Percentiles rank a stretch among this genome's conserved stretches.
Evolutionary conservation across 2,888 invertebrate genomes (phyloP).

Genomic region (Eupelmus urozonus): DNA sequence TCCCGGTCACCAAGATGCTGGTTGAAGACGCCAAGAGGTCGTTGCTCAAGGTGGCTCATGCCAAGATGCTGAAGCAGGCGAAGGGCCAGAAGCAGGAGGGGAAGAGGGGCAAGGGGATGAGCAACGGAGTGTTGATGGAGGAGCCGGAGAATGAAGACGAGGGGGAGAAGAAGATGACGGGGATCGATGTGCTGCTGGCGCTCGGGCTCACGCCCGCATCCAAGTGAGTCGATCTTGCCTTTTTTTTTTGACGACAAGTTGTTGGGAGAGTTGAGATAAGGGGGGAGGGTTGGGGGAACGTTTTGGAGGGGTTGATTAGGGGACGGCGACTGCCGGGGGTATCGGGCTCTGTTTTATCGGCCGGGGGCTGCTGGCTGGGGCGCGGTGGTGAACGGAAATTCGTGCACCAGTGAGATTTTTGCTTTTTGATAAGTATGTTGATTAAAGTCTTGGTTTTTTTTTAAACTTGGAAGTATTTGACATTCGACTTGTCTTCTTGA

Average conservation of each 20-base stretch:
- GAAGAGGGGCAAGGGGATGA: not conserved
- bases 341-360: constrained; percentile 31
- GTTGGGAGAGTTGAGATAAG: too few relatives aligned
- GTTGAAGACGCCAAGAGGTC: constrained; percentile 73
- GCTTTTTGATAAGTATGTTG: too few relatives aligned
- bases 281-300: not conserved
- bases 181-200: constrained; percentile 79
- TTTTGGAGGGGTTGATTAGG: not conserved
- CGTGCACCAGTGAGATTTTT: too few relatives aligned
- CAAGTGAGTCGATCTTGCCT: constrained; percentile 69
- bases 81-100: not conserved
- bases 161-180: constrained; percentile 61
- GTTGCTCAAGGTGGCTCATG: constrained; percentile 72
- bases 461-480: too few relatives aligned
- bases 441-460: too few relatives aligned
- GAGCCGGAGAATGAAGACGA: not conserved
- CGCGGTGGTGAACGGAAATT: not conserved
- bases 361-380: not conserved
- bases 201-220: constrained; percentile 79
- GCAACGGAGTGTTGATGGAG: not conserved
- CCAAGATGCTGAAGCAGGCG: constrained; percentile 64
- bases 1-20: constrained; percentile 75
- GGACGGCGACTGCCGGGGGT: not conserved
- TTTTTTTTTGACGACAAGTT: not conserved
- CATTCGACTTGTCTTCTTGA: too few relatives aligned